Evolutionary conservation across 30 jellyfish, hydroid and myxozoan genomes (phyloP).

Genomic region (Mastigias papua): DNA sequence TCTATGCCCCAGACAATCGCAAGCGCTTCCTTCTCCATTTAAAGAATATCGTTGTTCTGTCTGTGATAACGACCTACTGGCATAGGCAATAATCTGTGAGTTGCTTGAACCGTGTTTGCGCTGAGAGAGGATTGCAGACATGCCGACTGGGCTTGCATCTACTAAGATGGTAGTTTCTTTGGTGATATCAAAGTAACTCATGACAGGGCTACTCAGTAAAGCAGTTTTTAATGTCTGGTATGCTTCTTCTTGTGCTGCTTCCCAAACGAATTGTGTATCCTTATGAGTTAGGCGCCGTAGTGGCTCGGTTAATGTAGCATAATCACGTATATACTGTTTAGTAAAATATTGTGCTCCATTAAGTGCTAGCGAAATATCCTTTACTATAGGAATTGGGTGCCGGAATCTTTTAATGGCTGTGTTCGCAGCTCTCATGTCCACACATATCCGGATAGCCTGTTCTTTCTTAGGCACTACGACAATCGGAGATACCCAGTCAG

Average conservation of each 20-base stretch:
- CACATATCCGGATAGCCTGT: slow-evolving; percentile 5
- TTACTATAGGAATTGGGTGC: slow-evolving; percentile 42
- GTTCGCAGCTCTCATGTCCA: slow-evolving; percentile 52
- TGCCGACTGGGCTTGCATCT: slow-evolving; percentile 57
- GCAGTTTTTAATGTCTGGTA: slow-evolving; percentile 8
- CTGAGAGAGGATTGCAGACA: slow-evolving; percentile 39
- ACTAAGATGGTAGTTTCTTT: slow-evolving; percentile 17
- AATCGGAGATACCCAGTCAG: slow-evolving; percentile 54
- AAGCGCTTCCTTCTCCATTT: slow-evolving; percentile 60
- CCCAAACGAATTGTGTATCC: slow-evolving; percentile 28
- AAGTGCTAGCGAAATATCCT: slow-evolving; percentile 38
- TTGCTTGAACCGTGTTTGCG: slow-evolving; percentile 16
- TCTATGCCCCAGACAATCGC: slow-evolving; percentile 37
- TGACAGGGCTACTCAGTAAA: slow-evolving; percentile 2
- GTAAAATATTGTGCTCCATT: slow-evolving; percentile 34
- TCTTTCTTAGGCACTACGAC: slow-evolving; percentile 38
- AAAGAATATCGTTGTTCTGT: slow-evolving; percentile 33
- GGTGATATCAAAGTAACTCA: slow-evolving; percentile 29
- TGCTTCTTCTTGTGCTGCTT: slow-evolving; percentile 11
- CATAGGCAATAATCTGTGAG: slow-evolving; percentile 21
- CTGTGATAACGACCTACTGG: slow-evolving; percentile 49
- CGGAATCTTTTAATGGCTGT: slow-evolving; percentile 28
- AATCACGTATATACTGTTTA: slow-evolving; percentile 20
- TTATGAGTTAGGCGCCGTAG: slow-evolving; percentile 25
- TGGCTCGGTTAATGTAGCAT: slow-evolving; percentile 53